Conservation (phyloP, 2,113 vertebrate genomes). For the Tauraco erythrolophus region DNA sequence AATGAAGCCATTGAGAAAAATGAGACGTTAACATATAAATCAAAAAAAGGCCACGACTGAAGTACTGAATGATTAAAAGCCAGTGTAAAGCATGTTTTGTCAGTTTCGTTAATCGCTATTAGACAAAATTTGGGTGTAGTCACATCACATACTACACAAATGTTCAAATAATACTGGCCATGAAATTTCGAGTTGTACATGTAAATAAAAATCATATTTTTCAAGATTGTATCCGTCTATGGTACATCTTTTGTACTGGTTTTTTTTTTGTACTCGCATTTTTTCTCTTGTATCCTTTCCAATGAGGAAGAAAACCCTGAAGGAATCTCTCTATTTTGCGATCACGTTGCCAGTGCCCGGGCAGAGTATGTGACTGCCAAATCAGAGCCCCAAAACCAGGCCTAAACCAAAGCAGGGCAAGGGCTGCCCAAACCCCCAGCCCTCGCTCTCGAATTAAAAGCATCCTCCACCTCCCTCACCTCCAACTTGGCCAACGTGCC, state of each 20-base stretch:
- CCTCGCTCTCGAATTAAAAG: constrained; percentile 50
- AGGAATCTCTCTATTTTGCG: constrained; percentile 41
- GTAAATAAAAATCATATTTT: neutral
- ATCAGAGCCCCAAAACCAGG: constrained; percentile 26
- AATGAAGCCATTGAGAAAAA: constrained; percentile 50
- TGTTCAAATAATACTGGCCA: neutral
- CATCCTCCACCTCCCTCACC: constrained; percentile 46
- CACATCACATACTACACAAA: neutral
- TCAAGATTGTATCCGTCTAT: neutral
- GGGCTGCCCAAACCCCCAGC: neutral
- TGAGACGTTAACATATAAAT: neutral
- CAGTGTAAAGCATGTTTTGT: neutral
- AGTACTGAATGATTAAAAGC: neutral
- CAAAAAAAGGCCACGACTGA: neutral
- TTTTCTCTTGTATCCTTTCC: neutral
- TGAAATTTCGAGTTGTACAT: neutral
- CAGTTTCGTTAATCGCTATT: neutral
- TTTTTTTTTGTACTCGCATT: too few relatives aligned
- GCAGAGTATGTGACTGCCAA: constrained; percentile 7
- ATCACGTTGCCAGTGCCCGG: neutral
- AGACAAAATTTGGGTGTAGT: neutral
- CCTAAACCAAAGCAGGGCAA: constrained; percentile 27
- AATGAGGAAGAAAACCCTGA: constrained; percentile 5
- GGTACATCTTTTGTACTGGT: neutral
- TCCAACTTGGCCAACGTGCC: neutral